Conservation (phyloP, 2,113 vertebrate genomes). For the Paraplagusia blochii region DNA sequence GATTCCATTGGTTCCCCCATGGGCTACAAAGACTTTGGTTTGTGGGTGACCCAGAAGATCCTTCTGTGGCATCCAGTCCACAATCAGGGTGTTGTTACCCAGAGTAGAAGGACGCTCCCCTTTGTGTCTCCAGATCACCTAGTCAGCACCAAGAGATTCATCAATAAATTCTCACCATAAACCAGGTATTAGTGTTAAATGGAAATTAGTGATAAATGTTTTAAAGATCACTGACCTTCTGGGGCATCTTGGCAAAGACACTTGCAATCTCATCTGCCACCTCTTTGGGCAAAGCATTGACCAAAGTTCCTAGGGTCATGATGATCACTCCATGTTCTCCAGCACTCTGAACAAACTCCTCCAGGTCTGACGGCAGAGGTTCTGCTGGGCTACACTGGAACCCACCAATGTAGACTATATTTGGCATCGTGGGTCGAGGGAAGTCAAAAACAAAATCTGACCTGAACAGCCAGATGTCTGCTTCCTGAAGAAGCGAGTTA, state of each 20-base stretch:
- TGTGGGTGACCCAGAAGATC: conserved; percentile 72
- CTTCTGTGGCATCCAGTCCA: conserved; percentile 73
- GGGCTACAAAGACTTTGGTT: conserved; percentile 67
- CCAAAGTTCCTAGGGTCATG: conserved; percentile 74
- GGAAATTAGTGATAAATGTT: no score
- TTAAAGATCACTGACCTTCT: no score
- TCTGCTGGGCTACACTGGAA: conserved; percentile 71
- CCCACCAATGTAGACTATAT: conserved; percentile 70
- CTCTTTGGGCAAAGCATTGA: conserved; percentile 61
- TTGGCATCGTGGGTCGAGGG: conserved; percentile 77
- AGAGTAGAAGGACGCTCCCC: conserved; percentile 60
- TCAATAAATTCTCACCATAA: no score
- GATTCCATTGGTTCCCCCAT: conserved; percentile 73
- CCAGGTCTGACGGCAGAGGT: conserved; percentile 63
- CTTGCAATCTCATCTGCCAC: conserved; percentile 61
- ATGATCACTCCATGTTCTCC: conserved; percentile 72
- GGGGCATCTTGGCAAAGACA: conserved; percentile 69
- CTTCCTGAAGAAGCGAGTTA: conserved; percentile 50
- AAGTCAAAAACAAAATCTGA: conserved; percentile 77
- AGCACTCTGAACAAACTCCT: conserved; percentile 72
- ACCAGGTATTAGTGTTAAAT: no score
- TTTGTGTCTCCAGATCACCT: conserved; percentile 67
- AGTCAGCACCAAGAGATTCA: no score
- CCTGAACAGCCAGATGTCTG: conserved; percentile 77
- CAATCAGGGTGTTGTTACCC: conserved; percentile 71